Conservation (phyloP, 2,113 vertebrate genomes). For the Plotosus lineatus region DNA sequence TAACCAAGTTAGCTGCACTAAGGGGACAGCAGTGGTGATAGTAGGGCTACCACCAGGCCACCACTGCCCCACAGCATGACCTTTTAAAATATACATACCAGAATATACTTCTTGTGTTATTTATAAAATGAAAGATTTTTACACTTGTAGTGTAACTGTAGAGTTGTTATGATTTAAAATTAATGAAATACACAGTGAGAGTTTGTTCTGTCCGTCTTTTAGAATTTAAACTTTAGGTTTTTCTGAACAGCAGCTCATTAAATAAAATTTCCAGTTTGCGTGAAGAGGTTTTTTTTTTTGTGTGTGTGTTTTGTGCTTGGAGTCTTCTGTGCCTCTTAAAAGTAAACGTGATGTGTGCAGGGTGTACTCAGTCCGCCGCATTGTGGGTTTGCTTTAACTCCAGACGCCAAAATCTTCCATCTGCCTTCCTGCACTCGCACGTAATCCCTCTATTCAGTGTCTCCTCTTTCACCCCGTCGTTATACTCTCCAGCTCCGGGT, state of each 20-base stretch:
- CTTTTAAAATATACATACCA: not conserved
- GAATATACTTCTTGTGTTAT: too few relatives aligned
- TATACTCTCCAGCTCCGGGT: not conserved
- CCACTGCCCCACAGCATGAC: not conserved
- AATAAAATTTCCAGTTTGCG: not conserved
- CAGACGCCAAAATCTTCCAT: constrained; percentile 35
- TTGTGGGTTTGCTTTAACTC: constrained; percentile 53
- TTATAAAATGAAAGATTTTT: not conserved
- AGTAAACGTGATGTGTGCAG: constrained; percentile 55
- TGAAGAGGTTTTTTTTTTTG: not conserved
- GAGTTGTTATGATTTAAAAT: not conserved
- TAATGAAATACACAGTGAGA: not conserved
- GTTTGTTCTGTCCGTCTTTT: not conserved
- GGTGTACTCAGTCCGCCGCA: constrained; percentile 61
- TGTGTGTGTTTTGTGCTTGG: not conserved
- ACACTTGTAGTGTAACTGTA: not conserved
- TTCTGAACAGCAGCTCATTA: not conserved
- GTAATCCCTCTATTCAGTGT: constrained; percentile 60
- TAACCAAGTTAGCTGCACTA: too few relatives aligned
- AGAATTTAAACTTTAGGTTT: not conserved
- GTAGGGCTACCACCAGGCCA: too few relatives aligned
- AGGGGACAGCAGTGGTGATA: too few relatives aligned
- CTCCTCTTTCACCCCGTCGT: constrained; percentile 18
- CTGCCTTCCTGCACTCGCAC: constrained; percentile 49
- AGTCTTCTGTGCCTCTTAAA: constrained; percentile 40